Evolutionary conservation across 2,797 vertebrate species (phyloP).

Genomic region (Parauchenoglanis ngamensis): DNA sequence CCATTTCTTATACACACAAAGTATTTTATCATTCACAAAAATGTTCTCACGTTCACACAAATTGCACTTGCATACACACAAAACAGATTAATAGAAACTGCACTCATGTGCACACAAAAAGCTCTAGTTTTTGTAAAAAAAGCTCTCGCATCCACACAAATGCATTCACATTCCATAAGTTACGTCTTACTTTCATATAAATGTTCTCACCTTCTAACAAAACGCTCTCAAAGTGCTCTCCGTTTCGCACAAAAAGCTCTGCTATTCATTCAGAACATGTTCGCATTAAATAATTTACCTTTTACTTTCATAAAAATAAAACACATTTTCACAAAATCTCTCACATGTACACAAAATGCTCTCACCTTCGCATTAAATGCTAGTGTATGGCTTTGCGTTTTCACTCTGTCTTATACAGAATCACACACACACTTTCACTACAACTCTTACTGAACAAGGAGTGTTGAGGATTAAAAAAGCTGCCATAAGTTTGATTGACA

Average conservation of each 20-base stretch:
- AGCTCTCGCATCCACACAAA: neutral
- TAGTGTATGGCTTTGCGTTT: no score
- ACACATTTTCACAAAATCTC: no score
- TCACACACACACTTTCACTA: neutral
- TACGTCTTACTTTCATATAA: neutral
- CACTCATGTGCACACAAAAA: no score
- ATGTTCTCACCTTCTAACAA: neutral
- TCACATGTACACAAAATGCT: neutral
- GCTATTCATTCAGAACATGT: neutral
- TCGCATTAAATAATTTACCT: no score
- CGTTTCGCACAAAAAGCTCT: neutral
- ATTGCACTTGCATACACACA: no score
- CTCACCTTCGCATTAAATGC: neutral
- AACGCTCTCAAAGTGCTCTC: neutral
- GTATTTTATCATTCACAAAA: neutral
- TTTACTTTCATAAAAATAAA: no score
- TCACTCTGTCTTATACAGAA: neutral
- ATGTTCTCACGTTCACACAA: neutral
- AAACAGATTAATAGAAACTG: neutral
- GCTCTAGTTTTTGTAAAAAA: no score
- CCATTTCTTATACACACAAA: neutral
- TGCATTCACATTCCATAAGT: neutral
- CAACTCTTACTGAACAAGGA: no score
- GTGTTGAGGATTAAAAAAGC: neutral
- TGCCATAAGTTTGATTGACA: conserved; percentile 26